Evolutionary conservation across 37 sponge, comb jelly and placozoan species (phyloP), one percentile per base, ranked within the genome.

Genomic region (Mnemiopsis leidyi): DNA sequence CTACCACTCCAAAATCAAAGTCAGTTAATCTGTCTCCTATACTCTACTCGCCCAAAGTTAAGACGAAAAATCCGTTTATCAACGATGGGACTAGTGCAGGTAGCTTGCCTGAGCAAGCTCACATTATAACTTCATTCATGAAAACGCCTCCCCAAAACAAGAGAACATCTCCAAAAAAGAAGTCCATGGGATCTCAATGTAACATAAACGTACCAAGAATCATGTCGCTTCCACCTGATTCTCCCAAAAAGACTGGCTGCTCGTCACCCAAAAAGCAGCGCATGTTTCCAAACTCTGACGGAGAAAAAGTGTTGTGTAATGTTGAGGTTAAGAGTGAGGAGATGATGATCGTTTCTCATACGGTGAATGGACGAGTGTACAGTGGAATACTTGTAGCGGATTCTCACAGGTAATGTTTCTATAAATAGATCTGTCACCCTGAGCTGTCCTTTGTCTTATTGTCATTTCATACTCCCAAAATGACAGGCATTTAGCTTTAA

Each of bases 1-100:
- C 75, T 24, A 35, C 25, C 2, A 37, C 90, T 2, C 21, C 25
- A 28, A 40, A 40, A 1, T 39, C 40, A 28, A 85, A 85, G 39
- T 40, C 90, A 40, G 90, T 85, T 1, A 85, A 85, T 26, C 48
- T 85, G 0, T 85, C 90, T 0, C 90, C 90, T 13, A 33, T 85
- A 13, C n/a, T 85, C 38, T 39, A 38, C 28, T 85, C 90, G 1
- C 90, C 90, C 35, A 38, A 23, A 1, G n/a, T 85, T 35, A 85
- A 85, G 30, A 71, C 2, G 75, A 85, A 85, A 23, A 20, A 28
- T 1, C 34, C 34, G 5, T 35, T 79, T 20, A n/a, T 69, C n/a
- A 32, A 31, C 20, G 36, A 77, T 34, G 20, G 3, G 9, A 16
- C 79, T 1, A 32, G 36, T 5, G 32, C 0, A 20, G 36, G 26